Evolutionary conservation across 2,797 vertebrate species (phyloP).

Genomic region (Ctenopoma multispine): DNA sequence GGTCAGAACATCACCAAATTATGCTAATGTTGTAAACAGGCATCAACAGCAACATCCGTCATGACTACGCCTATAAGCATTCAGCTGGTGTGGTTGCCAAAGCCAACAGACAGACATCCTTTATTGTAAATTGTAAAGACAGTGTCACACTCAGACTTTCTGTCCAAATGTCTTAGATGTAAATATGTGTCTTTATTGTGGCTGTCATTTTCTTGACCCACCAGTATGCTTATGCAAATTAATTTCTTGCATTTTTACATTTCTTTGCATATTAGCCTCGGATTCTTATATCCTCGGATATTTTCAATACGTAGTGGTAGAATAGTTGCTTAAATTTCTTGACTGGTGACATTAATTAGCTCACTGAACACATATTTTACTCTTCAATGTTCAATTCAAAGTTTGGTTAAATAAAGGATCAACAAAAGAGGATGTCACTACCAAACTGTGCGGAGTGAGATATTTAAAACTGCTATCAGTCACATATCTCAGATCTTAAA

Average conservation of each 20-base stretch:
- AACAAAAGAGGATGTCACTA: not conserved
- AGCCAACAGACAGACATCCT: not conserved
- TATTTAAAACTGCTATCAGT: not conserved
- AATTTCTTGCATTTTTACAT: not conserved
- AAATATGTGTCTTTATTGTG: too few relatives aligned
- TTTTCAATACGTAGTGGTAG: not conserved
- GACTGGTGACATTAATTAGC: not conserved
- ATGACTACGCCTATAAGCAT: not conserved
- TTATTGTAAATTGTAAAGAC: conserved; percentile 9
- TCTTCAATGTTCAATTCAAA: not conserved
- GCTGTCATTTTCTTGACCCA: too few relatives aligned
- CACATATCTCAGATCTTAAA: not conserved
- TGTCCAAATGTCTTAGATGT: too few relatives aligned
- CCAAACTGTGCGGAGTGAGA: not conserved
- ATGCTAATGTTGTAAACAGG: not conserved
- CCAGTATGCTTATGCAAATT: too few relatives aligned
- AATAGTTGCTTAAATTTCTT: not conserved
- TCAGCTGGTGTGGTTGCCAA: conserved; percentile 1
- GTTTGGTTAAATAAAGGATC: not conserved
- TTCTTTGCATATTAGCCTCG: conserved; percentile 9
- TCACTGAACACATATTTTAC: not conserved
- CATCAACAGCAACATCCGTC: conserved; percentile 30
- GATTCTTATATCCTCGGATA: not conserved
- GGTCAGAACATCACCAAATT: not conserved
- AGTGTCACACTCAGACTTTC: not conserved